Percentiles rank a stretch among this genome's conserved stretches.
These are phyloP conservation scores for Chrysolina haemoptera DNA, from an alignment of 2,888 invertebrate genomes.

Conservation along the genomic window DNA sequence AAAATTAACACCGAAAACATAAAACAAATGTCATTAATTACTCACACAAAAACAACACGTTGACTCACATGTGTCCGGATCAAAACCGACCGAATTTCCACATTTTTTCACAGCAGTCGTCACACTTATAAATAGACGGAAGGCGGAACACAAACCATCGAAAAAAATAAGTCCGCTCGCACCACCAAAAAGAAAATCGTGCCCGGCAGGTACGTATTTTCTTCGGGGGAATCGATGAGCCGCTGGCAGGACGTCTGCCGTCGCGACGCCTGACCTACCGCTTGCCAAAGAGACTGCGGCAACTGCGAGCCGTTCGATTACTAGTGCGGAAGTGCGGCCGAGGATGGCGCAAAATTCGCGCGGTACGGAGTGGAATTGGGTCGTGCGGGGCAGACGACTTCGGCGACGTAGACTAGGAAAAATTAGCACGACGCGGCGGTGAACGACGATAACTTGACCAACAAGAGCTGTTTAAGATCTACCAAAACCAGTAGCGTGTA, in stretches of 20 bases:
- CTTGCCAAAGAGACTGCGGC: constrained; percentile 57
- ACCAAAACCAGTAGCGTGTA: too few species aligned
- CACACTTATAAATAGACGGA: constrained; percentile 18
- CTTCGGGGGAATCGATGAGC: constrained; percentile 31
- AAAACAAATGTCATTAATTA: constrained; percentile 7
- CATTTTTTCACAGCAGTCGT: constrained; percentile 10
- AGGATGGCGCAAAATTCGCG: constrained; percentile 48
- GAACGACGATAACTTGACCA: background rate
- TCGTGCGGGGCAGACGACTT: background rate
- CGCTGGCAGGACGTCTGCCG: constrained; percentile 38
- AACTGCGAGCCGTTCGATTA: constrained; percentile 47
- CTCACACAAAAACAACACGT: background rate
- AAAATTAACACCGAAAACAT: constrained; percentile 6
- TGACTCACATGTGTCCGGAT: background rate
- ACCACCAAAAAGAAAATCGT: background rate
- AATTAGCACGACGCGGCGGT: background rate
- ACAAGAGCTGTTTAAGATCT: background rate
- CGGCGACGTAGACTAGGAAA: background rate
- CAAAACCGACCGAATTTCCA: constrained; percentile 7
- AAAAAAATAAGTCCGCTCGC: background rate
- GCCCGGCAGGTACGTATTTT: background rate
- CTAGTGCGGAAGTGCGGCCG: constrained; percentile 37
- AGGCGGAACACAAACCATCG: background rate
- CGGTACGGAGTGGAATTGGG: constrained; percentile 18
- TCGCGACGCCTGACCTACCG: constrained; percentile 60